Conservation (phyloP, 2,113 vertebrate genomes). For the Myrmecophaga tridactyla region DNA sequence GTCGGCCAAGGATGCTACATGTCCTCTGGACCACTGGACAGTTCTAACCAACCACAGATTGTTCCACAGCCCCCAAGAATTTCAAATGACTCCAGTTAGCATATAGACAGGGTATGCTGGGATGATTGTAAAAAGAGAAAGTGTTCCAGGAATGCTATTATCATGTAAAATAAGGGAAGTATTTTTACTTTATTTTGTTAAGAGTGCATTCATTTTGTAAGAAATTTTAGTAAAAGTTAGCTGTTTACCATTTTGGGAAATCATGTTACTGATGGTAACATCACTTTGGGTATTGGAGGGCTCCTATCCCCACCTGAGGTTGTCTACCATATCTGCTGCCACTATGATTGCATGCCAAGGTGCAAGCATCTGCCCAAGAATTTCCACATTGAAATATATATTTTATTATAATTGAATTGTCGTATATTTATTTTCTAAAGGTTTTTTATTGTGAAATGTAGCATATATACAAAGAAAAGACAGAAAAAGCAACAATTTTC, state of each 20-base stretch:
- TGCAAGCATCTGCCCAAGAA: not conserved
- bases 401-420: not conserved
- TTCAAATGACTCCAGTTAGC: not conserved
- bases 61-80: not conserved
- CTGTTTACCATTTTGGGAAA: not conserved
- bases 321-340: not conserved
- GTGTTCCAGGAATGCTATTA: not conserved
- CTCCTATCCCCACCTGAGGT: not conserved
- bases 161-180: not conserved
- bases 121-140: not conserved
- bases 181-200: not conserved
- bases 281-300: accelerated
- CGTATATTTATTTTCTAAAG: too few species aligned
- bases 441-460: too few species aligned
- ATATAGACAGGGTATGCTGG: not conserved
- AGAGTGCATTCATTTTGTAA: not conserved
- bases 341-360: not conserved
- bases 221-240: not conserved
- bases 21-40: not conserved
- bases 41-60: accelerated
- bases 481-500: too few species aligned
- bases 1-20: not conserved
- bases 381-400: not conserved
- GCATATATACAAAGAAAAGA: too few species aligned
- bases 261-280: not conserved